phyloP scores from a whole-genome alignment of 1,140 invertebrate genomes.

The Lepidostoma basale region DNA sequence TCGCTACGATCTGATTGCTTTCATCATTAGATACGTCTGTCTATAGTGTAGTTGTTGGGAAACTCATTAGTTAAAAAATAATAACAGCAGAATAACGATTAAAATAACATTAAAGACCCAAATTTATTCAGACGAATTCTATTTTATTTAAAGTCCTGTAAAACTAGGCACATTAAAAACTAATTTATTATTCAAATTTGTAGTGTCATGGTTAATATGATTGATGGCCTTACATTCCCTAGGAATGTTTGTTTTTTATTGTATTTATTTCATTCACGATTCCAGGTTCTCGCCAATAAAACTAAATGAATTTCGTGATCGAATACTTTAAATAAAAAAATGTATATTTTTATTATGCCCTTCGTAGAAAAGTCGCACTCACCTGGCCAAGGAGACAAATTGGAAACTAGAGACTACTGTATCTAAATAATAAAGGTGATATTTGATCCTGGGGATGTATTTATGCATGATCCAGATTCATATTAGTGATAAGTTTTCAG shows the following conservation, averaged over 20 bases:
- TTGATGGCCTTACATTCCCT: too few species aligned
- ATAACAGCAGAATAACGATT: neutral
- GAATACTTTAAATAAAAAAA: neutral
- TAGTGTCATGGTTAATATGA: neutral
- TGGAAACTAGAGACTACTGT: too few species aligned
- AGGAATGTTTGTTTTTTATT: too few species aligned
- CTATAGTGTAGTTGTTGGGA: neutral
- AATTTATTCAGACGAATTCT: neutral
- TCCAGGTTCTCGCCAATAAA: too few species aligned
- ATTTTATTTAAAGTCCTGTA: neutral
- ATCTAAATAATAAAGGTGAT: too few species aligned
- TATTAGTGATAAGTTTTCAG: too few species aligned
- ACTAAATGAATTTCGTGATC: neutral
- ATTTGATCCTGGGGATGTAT: too few species aligned
- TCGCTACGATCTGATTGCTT: neutral
- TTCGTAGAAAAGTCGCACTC: too few species aligned
- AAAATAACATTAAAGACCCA: neutral
- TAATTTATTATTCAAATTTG: neutral
- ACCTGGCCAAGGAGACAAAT: too few species aligned
- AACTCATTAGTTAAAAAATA: neutral
- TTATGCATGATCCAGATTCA: too few species aligned
- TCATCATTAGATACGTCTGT: neutral
- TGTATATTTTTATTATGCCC: neutral
- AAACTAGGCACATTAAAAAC: neutral
- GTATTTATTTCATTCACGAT: neutral